Percentiles rank a stretch among this genome's conserved stretches.
Evolutionary conservation across 1,140 invertebrate genomes (phyloP).

Genomic region (Trichomalopsis sarcophagae): DNA sequence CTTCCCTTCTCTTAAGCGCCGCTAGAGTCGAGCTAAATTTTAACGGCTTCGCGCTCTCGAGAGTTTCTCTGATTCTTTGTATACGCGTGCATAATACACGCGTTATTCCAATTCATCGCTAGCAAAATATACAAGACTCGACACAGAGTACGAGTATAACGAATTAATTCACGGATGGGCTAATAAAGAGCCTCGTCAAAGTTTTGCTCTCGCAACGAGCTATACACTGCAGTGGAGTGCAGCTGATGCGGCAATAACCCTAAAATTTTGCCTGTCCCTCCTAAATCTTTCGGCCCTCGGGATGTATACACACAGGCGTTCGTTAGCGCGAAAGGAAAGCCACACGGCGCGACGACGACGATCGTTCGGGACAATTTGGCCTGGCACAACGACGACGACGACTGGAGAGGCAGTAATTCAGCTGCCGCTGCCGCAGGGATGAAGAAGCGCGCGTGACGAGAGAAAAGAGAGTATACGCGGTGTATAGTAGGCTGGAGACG

Average conservation of each 20-base stretch:
- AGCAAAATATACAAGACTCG: too few species aligned
- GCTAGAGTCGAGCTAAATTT: conserved; percentile 20
- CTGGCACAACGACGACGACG: not conserved
- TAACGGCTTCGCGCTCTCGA: not conserved
- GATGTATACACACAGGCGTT: not conserved
- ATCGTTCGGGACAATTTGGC: conserved; percentile 11
- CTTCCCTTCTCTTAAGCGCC: not conserved
- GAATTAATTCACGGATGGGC: not conserved
- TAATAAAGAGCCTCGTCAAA: not conserved
- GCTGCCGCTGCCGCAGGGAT: not conserved
- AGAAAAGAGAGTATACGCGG: not conserved
- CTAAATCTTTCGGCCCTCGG: not conserved
- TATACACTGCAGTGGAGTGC: not conserved
- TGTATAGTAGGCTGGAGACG: not conserved
- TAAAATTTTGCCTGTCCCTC: conserved; percentile 3
- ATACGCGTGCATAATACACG: too few species aligned
- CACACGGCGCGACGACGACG: not conserved
- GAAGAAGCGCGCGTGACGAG: conserved; percentile 31
- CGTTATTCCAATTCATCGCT: too few species aligned
- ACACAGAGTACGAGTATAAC: not conserved
- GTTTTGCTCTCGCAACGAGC: not conserved
- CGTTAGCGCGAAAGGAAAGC: conserved; percentile 18
- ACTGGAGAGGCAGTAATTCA: conserved; percentile 13
- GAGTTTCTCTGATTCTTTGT: too few species aligned
- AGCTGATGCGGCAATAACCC: not conserved